Base-by-base conservation (phyloP, 2,797 vertebrate genomes). In the Astyanax mexicanus region DNA sequence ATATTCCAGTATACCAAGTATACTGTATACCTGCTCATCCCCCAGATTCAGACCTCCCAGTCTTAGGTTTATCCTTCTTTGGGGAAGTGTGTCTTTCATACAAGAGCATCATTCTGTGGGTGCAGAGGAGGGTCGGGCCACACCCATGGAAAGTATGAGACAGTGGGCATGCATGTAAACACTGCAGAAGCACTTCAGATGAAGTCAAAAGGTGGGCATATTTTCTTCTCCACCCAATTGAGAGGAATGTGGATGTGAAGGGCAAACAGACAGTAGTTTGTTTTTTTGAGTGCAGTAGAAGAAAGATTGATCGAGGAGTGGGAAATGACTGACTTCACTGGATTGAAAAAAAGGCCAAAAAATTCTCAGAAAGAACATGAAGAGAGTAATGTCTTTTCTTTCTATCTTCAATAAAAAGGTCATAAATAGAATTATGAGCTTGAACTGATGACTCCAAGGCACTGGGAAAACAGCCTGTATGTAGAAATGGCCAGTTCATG, bases 81-180 rank as follows among this genome's bases (percentile, higher is more conserved):
- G 38, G 13, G 57, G 32, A 57, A 70, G 44, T 7, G n/a, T 52
- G 40, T 69, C 85, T 55, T 44, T 3, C 74, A 84, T 75, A 92
- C 90, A 93, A 92, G 91, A 85, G 80, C 78, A 1, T 87, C 85
- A 88, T 94, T 94, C 88, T 90, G 69, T 4, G 38, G 72, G 71
- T 9, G 25, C 64, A 40, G 70, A 68, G 67, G 86, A 86, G 83
- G 72, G 85, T 80, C 69, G 86, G 84, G 84, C 89, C 89, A 88
- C 89, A 88, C 83, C 88, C 87, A 84, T 69, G 84, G 86, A 89
- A 91, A 84, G 84, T 85, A 84, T 88, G 88, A 84, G 71, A 90
- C 84, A 86, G 80, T 67, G 79, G 86, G 86, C 85, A 85, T 86
- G 77, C 85, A 86, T 84, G 81, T 86, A 90, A 91, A 93, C 89